Percentiles rank a stretch among this genome's conserved stretches.
These are phyloP conservation scores for Balanococcus diminutus DNA, from an alignment of 2,888 invertebrate genomes.

Conservation along the genomic window DNA sequence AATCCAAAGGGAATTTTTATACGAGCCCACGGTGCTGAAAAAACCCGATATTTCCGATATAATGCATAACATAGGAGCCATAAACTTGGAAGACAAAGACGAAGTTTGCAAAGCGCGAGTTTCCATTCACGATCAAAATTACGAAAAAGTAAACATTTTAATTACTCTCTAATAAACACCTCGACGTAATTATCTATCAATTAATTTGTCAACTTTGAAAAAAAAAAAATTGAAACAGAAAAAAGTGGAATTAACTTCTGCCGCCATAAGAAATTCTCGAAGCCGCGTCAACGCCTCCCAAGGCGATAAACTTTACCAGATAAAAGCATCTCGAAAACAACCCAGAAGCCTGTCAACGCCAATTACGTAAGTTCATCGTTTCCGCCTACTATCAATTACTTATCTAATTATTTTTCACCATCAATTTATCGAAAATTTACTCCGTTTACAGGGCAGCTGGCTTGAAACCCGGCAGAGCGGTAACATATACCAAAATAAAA, in stretches of 20 bases:
- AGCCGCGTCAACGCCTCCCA: conserved; percentile 27
- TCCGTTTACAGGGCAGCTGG: conserved; percentile 2
- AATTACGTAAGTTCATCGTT: conserved; percentile 23
- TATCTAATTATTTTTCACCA: too few species aligned
- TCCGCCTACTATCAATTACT: background rate
- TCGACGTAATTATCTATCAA: too few species aligned
- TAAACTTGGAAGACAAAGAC: conserved; percentile 32
- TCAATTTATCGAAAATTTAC: background rate
- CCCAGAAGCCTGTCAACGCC: conserved; percentile 37
- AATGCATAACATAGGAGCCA: conserved; percentile 39
- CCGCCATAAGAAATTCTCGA: background rate
- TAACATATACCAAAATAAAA: background rate
- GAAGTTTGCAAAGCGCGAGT: background rate
- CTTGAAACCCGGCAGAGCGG: background rate
- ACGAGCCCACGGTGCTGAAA: conserved; percentile 40
- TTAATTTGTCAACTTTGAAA: background rate
- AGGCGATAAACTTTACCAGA: conserved; percentile 37
- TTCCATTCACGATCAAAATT: conserved; percentile 13
- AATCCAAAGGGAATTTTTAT: conserved; percentile 24
- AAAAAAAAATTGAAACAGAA: background rate
- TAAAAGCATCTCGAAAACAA: conserved; percentile 43
- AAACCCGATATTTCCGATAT: conserved; percentile 26
- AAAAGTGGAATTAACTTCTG: background rate
- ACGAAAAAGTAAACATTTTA: background rate
- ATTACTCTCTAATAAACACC: background rate